Evolutionary conservation across 37 sponge, comb jelly and placozoan species (phyloP).

Genomic region (Diacarnus erythraeanus): DNA sequence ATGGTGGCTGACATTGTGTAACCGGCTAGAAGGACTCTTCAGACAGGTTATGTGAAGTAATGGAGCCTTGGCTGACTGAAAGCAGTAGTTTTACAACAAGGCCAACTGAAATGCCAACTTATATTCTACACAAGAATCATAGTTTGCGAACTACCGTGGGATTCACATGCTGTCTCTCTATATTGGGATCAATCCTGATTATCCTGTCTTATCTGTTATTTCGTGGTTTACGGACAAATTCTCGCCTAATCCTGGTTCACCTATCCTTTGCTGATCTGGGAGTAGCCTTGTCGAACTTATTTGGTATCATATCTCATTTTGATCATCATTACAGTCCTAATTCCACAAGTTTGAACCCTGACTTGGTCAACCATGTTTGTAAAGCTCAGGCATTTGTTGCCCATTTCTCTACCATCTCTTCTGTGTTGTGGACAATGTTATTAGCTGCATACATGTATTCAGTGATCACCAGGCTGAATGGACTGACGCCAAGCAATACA

Average conservation of each 20-base stretch:
- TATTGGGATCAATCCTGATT: conserved; percentile 55
- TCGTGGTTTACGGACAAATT: conserved; percentile 35
- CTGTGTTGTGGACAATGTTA: conserved; percentile 59
- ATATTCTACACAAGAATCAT: neutral
- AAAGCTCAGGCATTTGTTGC: conserved; percentile 34
- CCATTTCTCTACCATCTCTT: conserved; percentile 28
- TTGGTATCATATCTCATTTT: conserved; percentile 30
- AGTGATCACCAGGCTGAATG: neutral
- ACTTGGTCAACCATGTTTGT: neutral
- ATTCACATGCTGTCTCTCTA: conserved; percentile 45
- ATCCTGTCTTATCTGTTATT: conserved; percentile 55
- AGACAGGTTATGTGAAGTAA: no score
- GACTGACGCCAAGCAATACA: neutral
- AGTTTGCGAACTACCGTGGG: conserved; percentile 24
- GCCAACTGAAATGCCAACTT: neutral
- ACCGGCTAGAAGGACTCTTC: no score
- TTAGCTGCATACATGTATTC: conserved; percentile 58
- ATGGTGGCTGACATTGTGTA: no score
- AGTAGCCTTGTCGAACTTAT: conserved; percentile 35
- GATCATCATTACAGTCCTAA: conserved; percentile 26
- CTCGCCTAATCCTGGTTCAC: conserved; percentile 55
- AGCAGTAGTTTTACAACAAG: no score
- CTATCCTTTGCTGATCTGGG: conserved; percentile 61
- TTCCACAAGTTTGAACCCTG: neutral
- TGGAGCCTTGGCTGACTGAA: no score